These are phyloP conservation scores for Ceratitis capitata DNA, from an alignment of 1,140 invertebrate species.

Conservation along the genomic window DNA sequence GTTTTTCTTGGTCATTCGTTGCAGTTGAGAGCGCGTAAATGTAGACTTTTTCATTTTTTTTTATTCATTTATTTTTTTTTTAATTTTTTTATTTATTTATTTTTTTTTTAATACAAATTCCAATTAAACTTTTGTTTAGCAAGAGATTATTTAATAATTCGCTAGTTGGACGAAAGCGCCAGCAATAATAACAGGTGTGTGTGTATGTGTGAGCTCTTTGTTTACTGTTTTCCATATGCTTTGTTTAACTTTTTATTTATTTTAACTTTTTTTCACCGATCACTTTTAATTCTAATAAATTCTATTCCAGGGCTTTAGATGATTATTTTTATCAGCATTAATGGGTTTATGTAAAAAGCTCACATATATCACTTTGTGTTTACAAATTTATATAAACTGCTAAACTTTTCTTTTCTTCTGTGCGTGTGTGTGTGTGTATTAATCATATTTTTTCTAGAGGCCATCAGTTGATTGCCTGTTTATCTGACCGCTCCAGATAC, in stretches of 20 bases:
- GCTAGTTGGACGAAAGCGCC: neutral
- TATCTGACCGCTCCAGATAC: too few relatives aligned
- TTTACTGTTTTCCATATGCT: too few relatives aligned
- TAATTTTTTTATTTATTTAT: neutral
- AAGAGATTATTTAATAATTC: neutral
- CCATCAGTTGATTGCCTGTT: too few relatives aligned
- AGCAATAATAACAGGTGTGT: neutral
- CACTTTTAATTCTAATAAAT: constrained; percentile 12
- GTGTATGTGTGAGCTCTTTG: too few relatives aligned
- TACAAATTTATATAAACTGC: too few relatives aligned
- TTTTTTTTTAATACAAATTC: constrained; percentile 1
- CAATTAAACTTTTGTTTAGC: neutral
- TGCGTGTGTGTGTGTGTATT: too few relatives aligned
- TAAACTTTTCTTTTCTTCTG: too few relatives aligned
- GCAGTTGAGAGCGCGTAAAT: neutral
- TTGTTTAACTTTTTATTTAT: too few relatives aligned
- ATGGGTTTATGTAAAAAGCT: neutral
- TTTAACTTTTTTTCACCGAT: neutral
- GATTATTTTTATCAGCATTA: neutral
- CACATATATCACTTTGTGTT: neutral
- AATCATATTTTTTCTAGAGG: too few relatives aligned
- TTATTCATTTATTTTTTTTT: neutral
- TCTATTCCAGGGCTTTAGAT: neutral
- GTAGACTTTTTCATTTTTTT: neutral
- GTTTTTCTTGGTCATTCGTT: neutral